These are phyloP conservation scores for Panthera leo DNA, from an alignment of 2,113 vertebrate species.

Conservation along the genomic window DNA sequence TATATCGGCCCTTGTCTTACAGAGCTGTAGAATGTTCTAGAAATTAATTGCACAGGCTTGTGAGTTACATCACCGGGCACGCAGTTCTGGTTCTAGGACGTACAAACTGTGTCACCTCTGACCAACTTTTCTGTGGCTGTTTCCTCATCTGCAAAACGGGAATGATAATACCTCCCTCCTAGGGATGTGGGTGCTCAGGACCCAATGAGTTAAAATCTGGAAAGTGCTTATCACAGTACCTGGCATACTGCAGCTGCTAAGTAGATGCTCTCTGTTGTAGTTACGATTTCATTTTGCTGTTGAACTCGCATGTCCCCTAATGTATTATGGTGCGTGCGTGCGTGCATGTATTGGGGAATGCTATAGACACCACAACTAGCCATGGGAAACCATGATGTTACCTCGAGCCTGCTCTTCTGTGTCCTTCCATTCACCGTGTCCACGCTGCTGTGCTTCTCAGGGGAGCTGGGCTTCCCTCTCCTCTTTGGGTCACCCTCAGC, in stretches of 20 bases:
- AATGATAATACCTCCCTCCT: not conserved
- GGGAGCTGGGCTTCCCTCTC: not conserved
- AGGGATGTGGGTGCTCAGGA: not conserved
- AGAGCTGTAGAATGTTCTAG: not conserved
- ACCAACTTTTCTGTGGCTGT: not conserved
- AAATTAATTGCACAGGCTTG: not conserved
- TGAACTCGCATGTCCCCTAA: no score
- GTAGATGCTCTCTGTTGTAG: not conserved
- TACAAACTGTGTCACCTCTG: not conserved
- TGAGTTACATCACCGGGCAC: not conserved
- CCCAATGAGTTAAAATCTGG: not conserved
- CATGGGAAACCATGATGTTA: accelerated
- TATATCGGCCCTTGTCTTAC: not conserved
- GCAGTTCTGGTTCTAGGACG: not conserved
- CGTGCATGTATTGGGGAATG: not conserved
- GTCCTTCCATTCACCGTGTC: no score
- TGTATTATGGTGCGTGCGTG: no score
- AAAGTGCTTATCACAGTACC: not conserved
- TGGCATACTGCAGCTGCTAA: not conserved
- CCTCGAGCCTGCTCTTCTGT: not conserved
- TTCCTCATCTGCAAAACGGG: not conserved
- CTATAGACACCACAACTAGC: no score
- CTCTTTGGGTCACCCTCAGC: not conserved
- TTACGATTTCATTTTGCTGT: not conserved
- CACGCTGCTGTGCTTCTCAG: not conserved